Evolutionary conservation across 2,797 vertebrate species (phyloP).

Genomic region (Trachurus trachurus): DNA sequence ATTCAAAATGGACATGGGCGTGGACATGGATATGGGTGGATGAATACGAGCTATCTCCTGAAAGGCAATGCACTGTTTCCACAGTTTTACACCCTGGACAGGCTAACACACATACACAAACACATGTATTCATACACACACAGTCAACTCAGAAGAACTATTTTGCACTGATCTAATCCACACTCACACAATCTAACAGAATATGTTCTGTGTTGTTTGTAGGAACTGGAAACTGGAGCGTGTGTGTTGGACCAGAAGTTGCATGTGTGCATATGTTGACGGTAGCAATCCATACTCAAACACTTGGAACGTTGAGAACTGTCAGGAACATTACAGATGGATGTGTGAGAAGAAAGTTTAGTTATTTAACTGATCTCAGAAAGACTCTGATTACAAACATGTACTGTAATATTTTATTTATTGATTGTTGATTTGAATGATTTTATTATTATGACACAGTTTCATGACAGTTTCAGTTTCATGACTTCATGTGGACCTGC

Average conservation of each 20-base stretch:
- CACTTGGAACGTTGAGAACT: accelerated
- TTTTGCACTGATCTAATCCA: not conserved
- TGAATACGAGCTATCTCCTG: accelerated
- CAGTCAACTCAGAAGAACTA: not conserved
- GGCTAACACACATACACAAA: too few relatives aligned
- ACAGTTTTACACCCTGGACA: too few relatives aligned
- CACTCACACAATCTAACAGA: not conserved
- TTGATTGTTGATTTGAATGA: not conserved
- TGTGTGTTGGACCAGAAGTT: accelerated
- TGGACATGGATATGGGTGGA: not conserved
- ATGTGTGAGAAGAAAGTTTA: slow-evolving; percentile 29
- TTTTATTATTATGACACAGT: not conserved
- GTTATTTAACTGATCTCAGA: not conserved
- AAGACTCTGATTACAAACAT: not conserved
- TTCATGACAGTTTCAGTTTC: too few relatives aligned
- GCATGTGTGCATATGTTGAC: not conserved
- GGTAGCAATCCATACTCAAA: accelerated
- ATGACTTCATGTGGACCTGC: too few relatives aligned
- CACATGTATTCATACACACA: not conserved
- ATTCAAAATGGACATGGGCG: accelerated
- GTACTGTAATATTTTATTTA: not conserved
- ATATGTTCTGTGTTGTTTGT: not conserved
- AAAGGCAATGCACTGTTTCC: not conserved
- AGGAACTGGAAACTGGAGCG: accelerated
- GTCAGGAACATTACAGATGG: accelerated